Base-by-base conservation (phyloP, 2,113 vertebrate species). In the Mesoclemmys tuberculata region DNA sequence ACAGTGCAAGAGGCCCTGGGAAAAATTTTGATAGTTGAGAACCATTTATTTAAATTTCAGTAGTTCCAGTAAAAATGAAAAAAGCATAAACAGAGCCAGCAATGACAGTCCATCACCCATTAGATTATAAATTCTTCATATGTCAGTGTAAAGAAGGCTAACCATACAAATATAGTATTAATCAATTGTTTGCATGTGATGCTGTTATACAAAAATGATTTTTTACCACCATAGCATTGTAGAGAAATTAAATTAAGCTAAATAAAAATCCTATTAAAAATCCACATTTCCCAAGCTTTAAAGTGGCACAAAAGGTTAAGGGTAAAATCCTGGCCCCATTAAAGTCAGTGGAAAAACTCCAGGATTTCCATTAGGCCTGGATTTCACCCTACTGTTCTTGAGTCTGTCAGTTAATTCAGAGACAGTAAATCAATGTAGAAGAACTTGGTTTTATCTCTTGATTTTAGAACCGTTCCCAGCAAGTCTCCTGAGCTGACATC, bases 1-100 rank as follows among this genome's bases (percentile, higher is more conserved):
- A 8, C 8, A 4, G 0, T 0, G 3, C 18, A 46, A 86, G 38
- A 64, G 82, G 14, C 10, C 13, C 16, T 0, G 0, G 4, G 5
- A 10, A 18, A 84, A 89, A n/a, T 8, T 24, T 16, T 8, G 8
- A 14, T 31, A 35, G 48, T 35, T 41, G n/a, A 55, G 51, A 26
- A 54, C 35, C 54, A 38, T 55, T 81, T 54, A 38, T 55, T 81
- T 54, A 56, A 93, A 80, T 16, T 27, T 16, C 10, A 79, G 12
- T 4, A 13, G 61, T 61, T 13, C 8, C 51, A 44, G 22, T 35
- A 4, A 46, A 78, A 79, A 41, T 1, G 9, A 3, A 5, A 71
- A 46, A 84, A 0, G 1, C 83, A 74, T 3, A 1, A 21, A 5
- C 19, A 21, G 2, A 21, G 35, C 75, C 68, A 44, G 38, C 52